phyloP scores from a whole-genome alignment of 2,888 invertebrate genomes.

The Eilema caniola region DNA sequence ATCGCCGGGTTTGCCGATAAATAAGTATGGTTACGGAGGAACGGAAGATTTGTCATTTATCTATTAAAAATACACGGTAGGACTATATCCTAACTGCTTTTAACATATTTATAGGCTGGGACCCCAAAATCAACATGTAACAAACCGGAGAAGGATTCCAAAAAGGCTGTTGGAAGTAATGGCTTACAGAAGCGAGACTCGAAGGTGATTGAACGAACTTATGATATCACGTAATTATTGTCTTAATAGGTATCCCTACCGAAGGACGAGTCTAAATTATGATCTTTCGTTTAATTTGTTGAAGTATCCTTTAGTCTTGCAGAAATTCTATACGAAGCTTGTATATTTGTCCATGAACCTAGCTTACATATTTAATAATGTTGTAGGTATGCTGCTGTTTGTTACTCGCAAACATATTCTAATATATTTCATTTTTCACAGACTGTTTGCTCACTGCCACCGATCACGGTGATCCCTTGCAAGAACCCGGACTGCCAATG shows the following conservation, averaged over 20 bases:
- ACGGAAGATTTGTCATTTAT: too few relatives aligned
- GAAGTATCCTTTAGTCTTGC: too few relatives aligned
- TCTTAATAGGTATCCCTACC: background rate
- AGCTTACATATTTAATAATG: too few relatives aligned
- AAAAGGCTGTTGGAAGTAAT: background rate
- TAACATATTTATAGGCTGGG: background rate
- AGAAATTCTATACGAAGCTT: too few relatives aligned
- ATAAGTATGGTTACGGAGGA: too few relatives aligned
- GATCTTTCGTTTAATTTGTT: too few relatives aligned
- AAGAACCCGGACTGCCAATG: constrained; percentile 55
- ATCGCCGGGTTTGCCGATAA: too few relatives aligned
- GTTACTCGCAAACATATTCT: background rate
- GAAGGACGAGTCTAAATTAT: background rate
- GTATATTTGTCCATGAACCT: background rate
- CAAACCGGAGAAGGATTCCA: background rate
- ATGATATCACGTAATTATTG: too few relatives aligned
- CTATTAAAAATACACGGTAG: background rate
- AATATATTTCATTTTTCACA: constrained; percentile 34
- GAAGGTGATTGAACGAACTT: background rate
- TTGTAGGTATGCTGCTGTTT: too few relatives aligned
- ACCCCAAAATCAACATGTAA: background rate
- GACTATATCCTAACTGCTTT: background rate
- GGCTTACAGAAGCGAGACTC: constrained; percentile 7
- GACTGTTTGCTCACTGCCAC: constrained; percentile 54
- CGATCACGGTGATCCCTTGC: constrained; percentile 54